Evolutionary conservation across 1,140 invertebrate species (phyloP).

Genomic region (Vollenhovia emeryi): DNA sequence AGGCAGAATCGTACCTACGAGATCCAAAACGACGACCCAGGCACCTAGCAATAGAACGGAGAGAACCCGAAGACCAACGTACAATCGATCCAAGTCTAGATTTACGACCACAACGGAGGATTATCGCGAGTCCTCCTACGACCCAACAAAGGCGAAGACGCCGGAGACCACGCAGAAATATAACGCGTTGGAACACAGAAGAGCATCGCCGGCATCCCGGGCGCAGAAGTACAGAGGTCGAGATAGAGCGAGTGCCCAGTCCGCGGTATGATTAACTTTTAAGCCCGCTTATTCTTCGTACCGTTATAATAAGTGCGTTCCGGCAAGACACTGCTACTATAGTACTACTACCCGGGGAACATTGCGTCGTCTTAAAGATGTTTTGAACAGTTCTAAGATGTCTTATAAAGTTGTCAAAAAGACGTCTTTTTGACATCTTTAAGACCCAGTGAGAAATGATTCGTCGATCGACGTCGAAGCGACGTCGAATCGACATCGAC

Average conservation of each 20-base stretch:
- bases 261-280: constrained; percentile 57
- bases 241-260: constrained; percentile 61
- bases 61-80: constrained; percentile 77
- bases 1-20: constrained; percentile 72
- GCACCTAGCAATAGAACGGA: constrained; percentile 70
- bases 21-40: constrained; percentile 72
- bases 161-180: constrained; percentile 77
- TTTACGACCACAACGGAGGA: constrained; percentile 79
- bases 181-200: constrained; percentile 70
- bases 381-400: too few species aligned
- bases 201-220: constrained; percentile 71
- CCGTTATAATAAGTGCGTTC: too few species aligned
- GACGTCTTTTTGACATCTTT: too few species aligned
- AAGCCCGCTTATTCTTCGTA: background rate
- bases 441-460: too few species aligned
- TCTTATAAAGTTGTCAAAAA: too few species aligned
- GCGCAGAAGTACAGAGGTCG: constrained; percentile 72
- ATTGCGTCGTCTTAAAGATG: too few species aligned
- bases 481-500: too few species aligned
- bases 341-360: too few species aligned
- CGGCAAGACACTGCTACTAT: too few species aligned
- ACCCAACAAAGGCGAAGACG: constrained; percentile 76
- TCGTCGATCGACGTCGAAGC: too few species aligned
- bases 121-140: constrained; percentile 79
- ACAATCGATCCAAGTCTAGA: constrained; percentile 80